phyloP scores from a whole-genome alignment of 2,113 vertebrate genomes.

The Menidia beryllina region DNA sequence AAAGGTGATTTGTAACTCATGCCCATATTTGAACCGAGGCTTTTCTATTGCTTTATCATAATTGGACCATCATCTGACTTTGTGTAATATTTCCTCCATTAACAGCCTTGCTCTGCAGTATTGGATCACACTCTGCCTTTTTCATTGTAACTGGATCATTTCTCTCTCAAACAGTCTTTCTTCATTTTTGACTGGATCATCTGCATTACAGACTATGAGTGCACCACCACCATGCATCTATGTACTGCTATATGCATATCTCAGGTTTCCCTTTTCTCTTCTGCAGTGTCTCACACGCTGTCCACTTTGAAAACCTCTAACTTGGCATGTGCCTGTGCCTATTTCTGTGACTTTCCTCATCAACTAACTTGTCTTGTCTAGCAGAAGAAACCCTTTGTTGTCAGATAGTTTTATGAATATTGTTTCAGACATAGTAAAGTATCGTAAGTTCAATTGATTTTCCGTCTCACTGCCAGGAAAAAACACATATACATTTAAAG shows the following conservation, averaged over 20 bases:
- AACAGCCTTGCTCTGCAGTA: constrained; percentile 70
- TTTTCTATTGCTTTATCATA: constrained; percentile 67
- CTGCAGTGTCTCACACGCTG: constrained; percentile 53
- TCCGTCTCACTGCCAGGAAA: background rate
- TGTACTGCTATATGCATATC: constrained; percentile 48
- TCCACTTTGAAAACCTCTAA: constrained; percentile 43
- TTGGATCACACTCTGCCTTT: constrained; percentile 64
- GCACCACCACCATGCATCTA: constrained; percentile 38
- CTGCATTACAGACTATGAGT: constrained; percentile 55
- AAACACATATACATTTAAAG: no score
- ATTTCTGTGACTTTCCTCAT: constrained; percentile 29
- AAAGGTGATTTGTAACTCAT: constrained; percentile 80
- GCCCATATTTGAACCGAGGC: constrained; percentile 73
- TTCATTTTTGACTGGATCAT: constrained; percentile 59
- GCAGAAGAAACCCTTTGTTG: constrained; percentile 20
- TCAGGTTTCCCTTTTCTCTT: constrained; percentile 65
- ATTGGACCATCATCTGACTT: constrained; percentile 76
- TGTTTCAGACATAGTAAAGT: no score
- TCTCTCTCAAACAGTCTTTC: constrained; percentile 51
- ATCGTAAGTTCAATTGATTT: background rate
- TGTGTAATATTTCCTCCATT: constrained; percentile 65
- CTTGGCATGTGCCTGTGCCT: constrained; percentile 39
- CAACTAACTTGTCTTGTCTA: constrained; percentile 31
- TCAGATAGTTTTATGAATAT: background rate
- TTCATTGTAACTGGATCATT: constrained; percentile 76